Percentiles rank a stretch among this genome's conserved stretches.
Conservation (phyloP, 2,888 invertebrate species). For the Philereme vetulata region DNA sequence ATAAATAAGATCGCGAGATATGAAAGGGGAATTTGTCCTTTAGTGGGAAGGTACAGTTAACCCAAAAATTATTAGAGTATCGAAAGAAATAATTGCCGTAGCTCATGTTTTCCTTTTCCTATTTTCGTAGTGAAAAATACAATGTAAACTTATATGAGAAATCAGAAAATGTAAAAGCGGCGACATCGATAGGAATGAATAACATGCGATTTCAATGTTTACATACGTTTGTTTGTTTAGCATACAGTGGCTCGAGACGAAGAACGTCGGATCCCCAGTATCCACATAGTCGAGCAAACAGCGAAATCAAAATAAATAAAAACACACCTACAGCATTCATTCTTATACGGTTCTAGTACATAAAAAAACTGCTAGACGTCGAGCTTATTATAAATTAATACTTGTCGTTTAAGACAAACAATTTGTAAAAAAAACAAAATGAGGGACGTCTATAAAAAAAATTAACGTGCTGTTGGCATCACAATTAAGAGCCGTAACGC, state of each 20-base stretch:
- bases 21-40: too few species aligned
- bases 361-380: slow-evolving; percentile 28
- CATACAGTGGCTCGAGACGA: slow-evolving; percentile 59
- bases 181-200: slow-evolving; percentile 64
- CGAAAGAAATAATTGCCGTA: too few species aligned
- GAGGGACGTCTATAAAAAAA: too few species aligned
- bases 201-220: slow-evolving; percentile 72
- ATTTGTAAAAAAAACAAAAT: too few species aligned
- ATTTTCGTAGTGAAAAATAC: slow-evolving; percentile 16
- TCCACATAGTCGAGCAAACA: slow-evolving; percentile 53
- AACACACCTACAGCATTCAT: slow-evolving; percentile 34
- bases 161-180: slow-evolving; percentile 35
- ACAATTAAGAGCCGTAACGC: too few species aligned
- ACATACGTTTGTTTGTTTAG: slow-evolving; percentile 66
- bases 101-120: background rate
- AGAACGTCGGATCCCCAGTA: slow-evolving; percentile 50
- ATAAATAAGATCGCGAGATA: too few species aligned
- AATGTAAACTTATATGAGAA: slow-evolving; percentile 25
- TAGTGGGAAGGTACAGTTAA: too few species aligned
- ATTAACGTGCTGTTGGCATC: too few species aligned
- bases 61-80: too few species aligned
- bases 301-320: slow-evolving; percentile 62
- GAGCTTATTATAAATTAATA: slow-evolving; percentile 26
- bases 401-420: slow-evolving; percentile 16
- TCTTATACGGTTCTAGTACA: slow-evolving; percentile 12